A percentile compares a stretch with the other conserved stretches of the same genome.
phyloP scores from a whole-genome alignment of 1,140 invertebrate genomes.

The Dolichoris vasculosae region DNA sequence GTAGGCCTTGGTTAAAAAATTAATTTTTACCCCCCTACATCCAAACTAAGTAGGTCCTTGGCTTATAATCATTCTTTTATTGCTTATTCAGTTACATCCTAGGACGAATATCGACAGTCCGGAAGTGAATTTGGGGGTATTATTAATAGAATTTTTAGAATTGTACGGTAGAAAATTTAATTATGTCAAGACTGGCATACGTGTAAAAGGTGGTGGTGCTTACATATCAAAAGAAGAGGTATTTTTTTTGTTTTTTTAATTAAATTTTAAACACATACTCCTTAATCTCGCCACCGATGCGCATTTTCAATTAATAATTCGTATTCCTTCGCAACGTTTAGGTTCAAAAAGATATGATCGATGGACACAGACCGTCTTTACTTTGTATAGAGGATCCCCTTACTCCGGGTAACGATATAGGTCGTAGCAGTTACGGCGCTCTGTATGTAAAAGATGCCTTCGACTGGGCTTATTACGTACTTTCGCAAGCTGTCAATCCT shows the following conservation, averaged over 20 bases:
- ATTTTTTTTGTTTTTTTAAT: too few relatives aligned
- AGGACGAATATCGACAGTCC: constrained; percentile 78
- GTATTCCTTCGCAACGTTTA: constrained; percentile 55
- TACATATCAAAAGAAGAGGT: constrained; percentile 97
- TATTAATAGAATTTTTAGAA: constrained; percentile 98
- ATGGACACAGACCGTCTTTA: constrained; percentile 92
- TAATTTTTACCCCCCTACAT: constrained; percentile 31
- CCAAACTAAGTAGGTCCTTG: not conserved
- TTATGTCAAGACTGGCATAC: constrained; percentile 95
- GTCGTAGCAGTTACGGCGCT: constrained; percentile 95
- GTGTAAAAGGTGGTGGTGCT: constrained; percentile 93
- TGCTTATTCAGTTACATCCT: constrained; percentile 80
- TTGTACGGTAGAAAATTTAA: constrained; percentile 98
- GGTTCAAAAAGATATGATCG: constrained; percentile 92
- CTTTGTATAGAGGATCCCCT: constrained; percentile 99
- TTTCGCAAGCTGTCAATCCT: constrained; percentile 87
- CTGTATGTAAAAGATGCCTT: constrained; percentile 95
- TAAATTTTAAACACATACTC: too few relatives aligned
- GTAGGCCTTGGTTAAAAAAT: constrained; percentile 69
- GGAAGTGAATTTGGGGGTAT: constrained; percentile 90
- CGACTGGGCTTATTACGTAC: constrained; percentile 92
- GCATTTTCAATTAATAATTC: too few relatives aligned
- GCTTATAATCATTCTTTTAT: constrained; percentile 14
- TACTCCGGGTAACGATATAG: constrained; percentile 95
- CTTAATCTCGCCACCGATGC: too few relatives aligned